Conservation (phyloP, 2,113 vertebrate species). For the Megatriorchis doriae region DNA sequence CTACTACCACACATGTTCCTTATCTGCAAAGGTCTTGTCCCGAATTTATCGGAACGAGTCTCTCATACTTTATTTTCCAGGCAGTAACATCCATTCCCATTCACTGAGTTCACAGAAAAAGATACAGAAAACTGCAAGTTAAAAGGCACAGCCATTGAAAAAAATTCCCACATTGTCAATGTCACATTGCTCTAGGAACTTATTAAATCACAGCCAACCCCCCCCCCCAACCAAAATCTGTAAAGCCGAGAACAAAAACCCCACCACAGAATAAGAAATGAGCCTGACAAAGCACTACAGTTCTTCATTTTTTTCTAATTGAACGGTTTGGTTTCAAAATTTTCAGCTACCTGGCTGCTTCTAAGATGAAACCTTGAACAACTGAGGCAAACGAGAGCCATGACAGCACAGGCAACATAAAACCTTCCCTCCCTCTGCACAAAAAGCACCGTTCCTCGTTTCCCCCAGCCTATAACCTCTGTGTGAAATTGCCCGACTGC, state of each 20-base stretch:
- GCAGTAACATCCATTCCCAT: neutral
- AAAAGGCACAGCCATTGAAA: neutral
- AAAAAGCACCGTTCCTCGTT: neutral
- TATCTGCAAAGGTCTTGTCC: conserved; percentile 39
- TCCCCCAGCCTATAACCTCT: neutral
- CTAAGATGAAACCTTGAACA: neutral
- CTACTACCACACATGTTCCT: conserved; percentile 3
- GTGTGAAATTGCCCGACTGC: neutral
- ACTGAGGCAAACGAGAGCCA: neutral
- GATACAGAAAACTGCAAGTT: neutral
- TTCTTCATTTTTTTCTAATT: neutral
- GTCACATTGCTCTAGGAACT: neutral
- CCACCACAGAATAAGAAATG: neutral
- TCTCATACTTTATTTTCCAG: neutral
- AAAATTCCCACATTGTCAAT: neutral
- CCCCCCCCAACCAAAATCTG: neutral
- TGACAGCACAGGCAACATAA: neutral
- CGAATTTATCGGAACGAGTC: neutral
- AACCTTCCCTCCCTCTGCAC: neutral
- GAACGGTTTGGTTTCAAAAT: neutral
- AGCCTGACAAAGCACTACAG: neutral
- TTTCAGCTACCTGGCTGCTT: neutral
- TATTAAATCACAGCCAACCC: neutral
- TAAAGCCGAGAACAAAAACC: neutral
- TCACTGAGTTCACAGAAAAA: neutral